Evolutionary conservation across 2,797 vertebrate genomes (phyloP).

Genomic region (Varecia variegata): DNA sequence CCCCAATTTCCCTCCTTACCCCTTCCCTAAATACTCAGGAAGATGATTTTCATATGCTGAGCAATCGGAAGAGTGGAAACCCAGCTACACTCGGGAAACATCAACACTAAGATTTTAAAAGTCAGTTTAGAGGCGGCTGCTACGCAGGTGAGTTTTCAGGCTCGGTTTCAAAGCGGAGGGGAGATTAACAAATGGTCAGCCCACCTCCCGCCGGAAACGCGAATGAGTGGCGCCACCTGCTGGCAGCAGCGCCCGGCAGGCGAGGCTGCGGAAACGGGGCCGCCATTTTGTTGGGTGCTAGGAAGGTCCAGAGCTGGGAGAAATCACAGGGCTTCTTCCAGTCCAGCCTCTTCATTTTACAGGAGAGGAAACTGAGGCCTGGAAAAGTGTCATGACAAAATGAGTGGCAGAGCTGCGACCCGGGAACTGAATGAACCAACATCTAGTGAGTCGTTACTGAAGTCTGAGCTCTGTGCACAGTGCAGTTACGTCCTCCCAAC

Average conservation of each 20-base stretch:
- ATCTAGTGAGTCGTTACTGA: neutral
- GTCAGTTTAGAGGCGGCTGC: neutral
- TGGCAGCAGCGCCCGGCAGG: neutral
- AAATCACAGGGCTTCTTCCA: neutral
- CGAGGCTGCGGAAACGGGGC: neutral
- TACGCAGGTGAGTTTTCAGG: neutral
- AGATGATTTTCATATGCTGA: neutral
- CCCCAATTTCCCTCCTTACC: neutral
- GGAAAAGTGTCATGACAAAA: neutral
- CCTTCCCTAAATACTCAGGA: neutral
- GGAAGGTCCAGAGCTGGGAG: neutral
- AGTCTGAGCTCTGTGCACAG: neutral
- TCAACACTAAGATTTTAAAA: neutral
- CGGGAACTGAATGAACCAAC: neutral
- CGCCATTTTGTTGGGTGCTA: neutral
- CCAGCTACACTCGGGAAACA: neutral
- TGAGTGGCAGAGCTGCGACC: neutral
- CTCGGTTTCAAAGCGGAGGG: neutral
- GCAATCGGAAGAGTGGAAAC: neutral
- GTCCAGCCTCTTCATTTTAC: neutral
- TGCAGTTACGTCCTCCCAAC: neutral
- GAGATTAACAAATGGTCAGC: neutral
- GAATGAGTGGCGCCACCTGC: conserved; percentile 63
- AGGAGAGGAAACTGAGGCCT: neutral
- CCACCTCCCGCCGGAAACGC: neutral